Evolutionary conservation across 2,113 vertebrate genomes (phyloP), one percentile per base, ranked within the genome.

Genomic region (Coptodon rendalli): DNA sequence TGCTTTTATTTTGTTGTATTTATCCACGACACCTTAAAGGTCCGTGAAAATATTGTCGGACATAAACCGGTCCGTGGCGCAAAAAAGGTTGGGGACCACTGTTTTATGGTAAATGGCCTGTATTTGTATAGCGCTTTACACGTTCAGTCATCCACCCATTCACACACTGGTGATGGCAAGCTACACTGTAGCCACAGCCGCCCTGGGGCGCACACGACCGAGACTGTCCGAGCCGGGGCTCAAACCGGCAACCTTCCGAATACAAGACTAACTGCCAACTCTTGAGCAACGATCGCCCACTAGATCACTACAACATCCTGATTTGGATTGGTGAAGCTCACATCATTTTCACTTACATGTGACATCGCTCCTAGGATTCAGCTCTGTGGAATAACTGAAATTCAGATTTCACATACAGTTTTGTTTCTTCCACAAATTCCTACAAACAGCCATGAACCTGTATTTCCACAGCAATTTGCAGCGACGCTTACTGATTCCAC

Each of bases 241-340:
- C 13, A 0, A 57, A 8, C 24, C 24, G 0, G 7, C 13, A 29
- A 29, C 24, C 13, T 59, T 0, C 56, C 3, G 0, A 59, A 0
- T 59, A 29, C 2, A 59, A 59, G 24, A 1, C 2, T 0, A 57
- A 9, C 7, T 1, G 0, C 56, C 24, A 57, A 9, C 56, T 59
- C 56, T 16, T 59, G 56, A 59, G 24, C 24, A 24, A 59, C 24
- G 0, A 16, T 59, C 24, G 7, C 56, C 24, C 56, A 29, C 24
- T 59, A 59, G 57, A 38, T 1, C 9, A 38, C 31, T 66, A 5
- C 31, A n/a, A 7, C 31, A 0, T n/a, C 61, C 10, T 38, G 34
- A 66, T 5, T 66, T 38, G 6, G 31, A 3, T 2, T 38, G 17
- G 29, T 66, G 31, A 36, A 66, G 31, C 61, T 36, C 31, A 36